A percentile compares a stretch with the other conserved stretches of the same genome.
These are phyloP conservation scores for Oncorhynchus nerka DNA, from an alignment of 2,113 vertebrate species.

Conservation along the genomic window DNA sequence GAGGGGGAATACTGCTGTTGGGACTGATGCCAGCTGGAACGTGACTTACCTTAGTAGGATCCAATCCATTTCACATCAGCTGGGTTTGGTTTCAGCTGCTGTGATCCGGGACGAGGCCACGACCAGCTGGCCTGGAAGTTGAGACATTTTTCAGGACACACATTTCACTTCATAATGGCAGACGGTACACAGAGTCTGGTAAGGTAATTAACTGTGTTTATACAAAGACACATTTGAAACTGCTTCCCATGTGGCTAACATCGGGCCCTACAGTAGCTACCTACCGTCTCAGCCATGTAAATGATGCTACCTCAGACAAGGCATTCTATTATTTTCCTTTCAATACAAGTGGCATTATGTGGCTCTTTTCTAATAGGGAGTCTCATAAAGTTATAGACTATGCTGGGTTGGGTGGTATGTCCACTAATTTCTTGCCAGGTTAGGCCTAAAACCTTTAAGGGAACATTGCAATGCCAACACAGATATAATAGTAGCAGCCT, in stretches of 20 bases:
- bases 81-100: constrained; percentile 31
- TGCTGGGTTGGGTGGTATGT: too few relatives aligned
- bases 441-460: too few relatives aligned
- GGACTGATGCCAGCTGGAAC: constrained; percentile 62
- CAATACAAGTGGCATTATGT: too few relatives aligned
- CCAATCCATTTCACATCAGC: constrained; percentile 55
- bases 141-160: constrained; percentile 42
- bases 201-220: constrained; percentile 27
- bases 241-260: constrained; percentile 10
- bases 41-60: constrained; percentile 41
- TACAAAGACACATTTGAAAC: constrained; percentile 25
- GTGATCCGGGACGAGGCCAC: constrained; percentile 22
- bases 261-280: not conserved
- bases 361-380: too few relatives aligned
- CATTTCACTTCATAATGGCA: constrained; percentile 38
- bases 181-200: constrained; percentile 16
- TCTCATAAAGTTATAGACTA: too few relatives aligned
- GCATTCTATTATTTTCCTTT: too few relatives aligned
- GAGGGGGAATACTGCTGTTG: constrained; percentile 23
- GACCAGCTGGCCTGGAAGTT: constrained; percentile 55
- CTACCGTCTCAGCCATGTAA: constrained; percentile 1
- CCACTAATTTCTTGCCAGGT: too few relatives aligned
- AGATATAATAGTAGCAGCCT: too few relatives aligned
- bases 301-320: too few relatives aligned
- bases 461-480: too few relatives aligned